Evolutionary conservation across 1,140 invertebrate genomes (phyloP), one percentile per base, ranked within the genome.

Genomic region (Pogonomyrmex californicus): DNA sequence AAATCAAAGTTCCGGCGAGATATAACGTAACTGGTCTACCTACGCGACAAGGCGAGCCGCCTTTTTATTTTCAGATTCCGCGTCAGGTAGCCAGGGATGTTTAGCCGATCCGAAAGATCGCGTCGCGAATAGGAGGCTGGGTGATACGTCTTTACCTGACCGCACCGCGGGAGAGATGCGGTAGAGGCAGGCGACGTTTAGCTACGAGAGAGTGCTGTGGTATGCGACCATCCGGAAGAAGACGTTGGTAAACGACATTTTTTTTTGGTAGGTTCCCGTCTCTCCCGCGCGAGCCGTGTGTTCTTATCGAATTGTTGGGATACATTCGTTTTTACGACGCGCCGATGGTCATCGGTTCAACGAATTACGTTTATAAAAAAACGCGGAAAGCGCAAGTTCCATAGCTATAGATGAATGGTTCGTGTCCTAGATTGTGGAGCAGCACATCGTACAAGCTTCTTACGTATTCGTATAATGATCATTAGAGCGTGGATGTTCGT

Each of bases 221-320:
- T 0, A 23, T 38, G 63, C 63, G 63, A 23, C 6, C 7, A 17
- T 0, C 4, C 14, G n/a, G n/a, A n/a, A 9, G n/a, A 66, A 44
- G 10, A 9, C 63, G n/a, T 44, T n/a, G 63, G 63, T 66, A 44
- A 66, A 44, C 12, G 63, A 44, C 44, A 12, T 44, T 66, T 66
- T 66, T 12, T n/a, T n/a, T n/a, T n/a, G n/a, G 23, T 41, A 44
- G 38, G 9, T 10, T 7, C 10, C n/a, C n/a, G 9, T 66, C 17
- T 6, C 41, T 41, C 38, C 9, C n/a, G 63, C 38, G n/a, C 63
- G n/a, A 23, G 38, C n/a, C 3, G 63, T 7, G 41, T 1, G n/a
- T 14, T 10, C 30, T 70, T 70, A 47, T 70, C 23, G 38, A 70
- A 36, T 12, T 6, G 66, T 70, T 23, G 66, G n/a, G 30, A 70